Base-by-base conservation (phyloP, 2,113 vertebrate genomes). In the Herpailurus yagouaroundi region DNA sequence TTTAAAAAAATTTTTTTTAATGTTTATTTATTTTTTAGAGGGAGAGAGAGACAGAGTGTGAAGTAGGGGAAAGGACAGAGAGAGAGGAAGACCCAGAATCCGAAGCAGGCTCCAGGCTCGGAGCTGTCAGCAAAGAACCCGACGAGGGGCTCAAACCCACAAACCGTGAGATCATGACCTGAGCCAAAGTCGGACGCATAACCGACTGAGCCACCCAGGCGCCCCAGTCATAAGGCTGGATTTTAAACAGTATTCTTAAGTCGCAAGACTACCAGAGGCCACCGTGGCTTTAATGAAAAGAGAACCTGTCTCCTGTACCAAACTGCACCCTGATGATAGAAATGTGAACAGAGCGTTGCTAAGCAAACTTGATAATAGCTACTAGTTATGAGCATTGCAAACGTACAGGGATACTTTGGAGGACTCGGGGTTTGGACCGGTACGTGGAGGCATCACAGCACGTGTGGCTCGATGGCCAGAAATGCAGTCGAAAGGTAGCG, bases 401-500 rank as follows among this genome's bases (percentile, higher is more conserved):
- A 27, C 5, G 27, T 13, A 5, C 64, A 57, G 64, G 52, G 71
- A 5, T 38, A 33, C 33, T 63, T 36, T 19, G 5, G 33, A 36
- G 48, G 41, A 18, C 25, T 9, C 36, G 0, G 7, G 21, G 18
- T 33, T 50, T 64, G 7, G 2, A 5, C 4, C 5, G 18, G 33
- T 23, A 0, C 3, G 2, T 0, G 19, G n/a, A 71, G 19, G 8
- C 31, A 19, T 3, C 31, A 23, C 0, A 15, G 15, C 25, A 7
- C 0, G 14, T 2, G 25, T 2, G 0, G 33, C 31, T 57, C 25
- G 68, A 79, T 52, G 50, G 19, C 15, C 0, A 14, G 7, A 29
- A 10, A 73, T 25, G 33, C 55, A n/a, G 6, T 1, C 10, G 27
- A 76, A 60, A 19, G 16, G 2, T 14, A 36, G 68, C 8, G 18